These are phyloP conservation scores for Melitaea athalia DNA, from an alignment of 2,888 invertebrate species.

Conservation along the genomic window DNA sequence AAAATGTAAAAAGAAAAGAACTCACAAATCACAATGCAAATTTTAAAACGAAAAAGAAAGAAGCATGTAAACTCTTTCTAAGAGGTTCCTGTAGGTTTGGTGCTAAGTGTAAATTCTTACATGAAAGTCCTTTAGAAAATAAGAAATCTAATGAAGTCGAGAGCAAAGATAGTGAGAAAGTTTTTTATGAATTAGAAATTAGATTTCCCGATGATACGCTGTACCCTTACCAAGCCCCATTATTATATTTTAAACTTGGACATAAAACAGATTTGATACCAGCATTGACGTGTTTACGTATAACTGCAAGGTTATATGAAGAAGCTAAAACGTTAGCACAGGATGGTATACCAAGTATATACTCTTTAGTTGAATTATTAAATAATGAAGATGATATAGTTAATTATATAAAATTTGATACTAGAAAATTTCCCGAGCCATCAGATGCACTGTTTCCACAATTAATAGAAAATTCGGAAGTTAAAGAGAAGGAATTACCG, in stretches of 20 bases:
- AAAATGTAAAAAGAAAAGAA: slow-evolving; percentile 68
- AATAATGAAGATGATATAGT: slow-evolving; percentile 86
- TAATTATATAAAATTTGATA: slow-evolving; percentile 81
- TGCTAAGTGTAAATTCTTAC: slow-evolving; percentile 88
- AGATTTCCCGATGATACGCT: slow-evolving; percentile 86
- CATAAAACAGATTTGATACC: slow-evolving; percentile 83
- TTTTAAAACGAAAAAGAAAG: slow-evolving; percentile 77
- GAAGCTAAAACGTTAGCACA: slow-evolving; percentile 85
- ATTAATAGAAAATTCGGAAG: slow-evolving; percentile 66
- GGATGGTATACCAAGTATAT: slow-evolving; percentile 88
- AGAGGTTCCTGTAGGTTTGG: slow-evolving; percentile 88
- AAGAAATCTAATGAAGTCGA: slow-evolving; percentile 52
- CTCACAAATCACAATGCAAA: slow-evolving; percentile 59
- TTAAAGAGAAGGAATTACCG: slow-evolving; percentile 64
- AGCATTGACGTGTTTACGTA: slow-evolving; percentile 83
- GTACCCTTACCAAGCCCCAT: slow-evolving; percentile 89
- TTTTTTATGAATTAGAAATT: slow-evolving; percentile 86
- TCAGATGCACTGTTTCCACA: slow-evolving; percentile 84
- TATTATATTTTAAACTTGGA: slow-evolving; percentile 86
- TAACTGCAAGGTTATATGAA: slow-evolving; percentile 85
- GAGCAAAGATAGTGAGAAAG: slow-evolving; percentile 60
- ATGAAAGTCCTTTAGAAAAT: slow-evolving; percentile 75
- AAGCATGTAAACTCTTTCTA: slow-evolving; percentile 84
- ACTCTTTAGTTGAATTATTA: slow-evolving; percentile 86
- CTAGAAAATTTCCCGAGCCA: slow-evolving; percentile 75